Conservation (phyloP, 2,797 vertebrate genomes). For the Tokudaia muenninki region DNA sequence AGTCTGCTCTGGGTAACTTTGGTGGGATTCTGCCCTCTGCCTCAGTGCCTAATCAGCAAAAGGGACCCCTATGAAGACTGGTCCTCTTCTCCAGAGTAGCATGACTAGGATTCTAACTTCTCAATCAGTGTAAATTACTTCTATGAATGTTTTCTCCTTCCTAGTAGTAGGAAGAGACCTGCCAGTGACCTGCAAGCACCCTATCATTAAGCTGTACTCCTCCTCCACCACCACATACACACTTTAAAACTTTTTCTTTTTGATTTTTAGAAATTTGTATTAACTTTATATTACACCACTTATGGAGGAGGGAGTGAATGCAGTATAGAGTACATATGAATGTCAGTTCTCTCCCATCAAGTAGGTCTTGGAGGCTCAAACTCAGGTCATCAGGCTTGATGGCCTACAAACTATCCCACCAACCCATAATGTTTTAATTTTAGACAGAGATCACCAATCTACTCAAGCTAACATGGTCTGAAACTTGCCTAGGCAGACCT, state of each 20-base stretch:
- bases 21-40: neutral
- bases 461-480: neutral
- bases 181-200: neutral
- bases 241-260: neutral
- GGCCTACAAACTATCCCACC: neutral
- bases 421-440: neutral
- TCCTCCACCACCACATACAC: neutral
- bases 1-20: neutral
- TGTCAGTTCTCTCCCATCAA: neutral
- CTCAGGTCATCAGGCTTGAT: neutral
- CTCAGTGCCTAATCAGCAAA: neutral
- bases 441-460: neutral
- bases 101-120: neutral
- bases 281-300: neutral
- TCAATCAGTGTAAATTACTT: neutral
- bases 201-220: neutral
- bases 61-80: neutral
- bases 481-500: neutral
- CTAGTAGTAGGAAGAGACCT: neutral
- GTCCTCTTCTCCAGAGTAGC: neutral
- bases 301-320: neutral
- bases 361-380: neutral
- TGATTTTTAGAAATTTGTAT: neutral
- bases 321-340: neutral
- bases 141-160: neutral